Base-by-base conservation (phyloP, 2,113 vertebrate species). In the Chloropsis hardwickii region DNA sequence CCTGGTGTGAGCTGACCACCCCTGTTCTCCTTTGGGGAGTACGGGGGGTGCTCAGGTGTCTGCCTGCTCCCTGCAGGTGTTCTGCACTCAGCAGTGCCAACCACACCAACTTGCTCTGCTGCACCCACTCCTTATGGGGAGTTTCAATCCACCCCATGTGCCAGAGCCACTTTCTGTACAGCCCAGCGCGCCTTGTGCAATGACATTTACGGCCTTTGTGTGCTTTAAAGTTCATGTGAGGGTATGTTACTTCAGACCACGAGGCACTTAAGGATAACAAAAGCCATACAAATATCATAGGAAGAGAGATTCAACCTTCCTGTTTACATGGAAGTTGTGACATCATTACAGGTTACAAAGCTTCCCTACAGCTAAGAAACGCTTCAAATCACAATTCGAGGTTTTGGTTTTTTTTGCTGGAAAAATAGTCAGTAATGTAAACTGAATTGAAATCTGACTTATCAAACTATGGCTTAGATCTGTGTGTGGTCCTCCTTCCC, bases 401-500 rank as follows among this genome's bases (percentile, higher is more conserved):
- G 80, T 42, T 77, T 91, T 89, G 22, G n/a, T 37, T 37, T 73
- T 74, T 44, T 80, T 74, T 67, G 35, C 56, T 66, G 54, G 61
- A 13, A 73, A 90, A 84, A 24, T 31, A 40, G 23, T 42, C 72
- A 33, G 39, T 80, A 40, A 74, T 24, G 22, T 77, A 90, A 81
- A 84, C 54, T 50, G 54, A 40, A 67, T 57, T 83, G 89, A 85
- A 90, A 82, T 84, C 35, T 70, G 58, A 74, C 27, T 86, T 91
- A 89, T 44, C 82, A 42, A 71, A 91, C 14, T 25, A 31, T 27
- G 48, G 51, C 51, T 91, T 65, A 60, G 51, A 80, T 74, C 67
- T 67, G 65, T 90, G 90, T 90, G 71, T 95, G 85, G 92, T 92
- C 77, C 53, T 90, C 44, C 29, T 56, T 86, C 51, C 37, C 61